A percentile compares a stretch with the other conserved stretches of the same genome.
Conservation (phyloP, 2,797 vertebrate species). For the Pseudomugil gertrudae region DNA sequence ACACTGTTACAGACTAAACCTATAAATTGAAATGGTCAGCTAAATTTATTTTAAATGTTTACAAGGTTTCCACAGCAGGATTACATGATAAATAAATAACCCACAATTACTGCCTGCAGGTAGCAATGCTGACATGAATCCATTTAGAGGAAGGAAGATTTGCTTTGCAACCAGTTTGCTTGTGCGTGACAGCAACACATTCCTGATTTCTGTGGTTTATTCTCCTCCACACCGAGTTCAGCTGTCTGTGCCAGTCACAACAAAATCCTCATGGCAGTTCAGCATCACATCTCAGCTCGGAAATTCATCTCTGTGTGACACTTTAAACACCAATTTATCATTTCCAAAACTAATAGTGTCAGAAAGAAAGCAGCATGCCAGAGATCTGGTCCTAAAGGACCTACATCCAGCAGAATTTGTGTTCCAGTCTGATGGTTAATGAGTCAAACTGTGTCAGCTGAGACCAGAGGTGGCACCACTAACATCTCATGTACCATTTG, state of each 20-base stretch:
- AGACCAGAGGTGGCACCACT: slow-evolving; percentile 10
- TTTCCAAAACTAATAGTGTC: neutral
- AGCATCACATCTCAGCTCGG: neutral
- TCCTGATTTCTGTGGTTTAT: neutral
- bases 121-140: slow-evolving; percentile 9
- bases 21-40: neutral
- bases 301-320: neutral
- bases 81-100: slow-evolving; percentile 19
- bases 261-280: neutral
- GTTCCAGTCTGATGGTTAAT: slow-evolving; percentile 3
- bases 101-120: slow-evolving; percentile 8
- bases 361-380: neutral
- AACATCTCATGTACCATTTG: neutral
- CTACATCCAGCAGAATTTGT: neutral
- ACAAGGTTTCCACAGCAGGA: neutral
- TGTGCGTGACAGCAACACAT: neutral
- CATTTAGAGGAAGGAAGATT: slow-evolving; percentile 23
- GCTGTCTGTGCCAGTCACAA: slow-evolving; percentile 9
- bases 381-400: neutral
- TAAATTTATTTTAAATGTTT: neutral
- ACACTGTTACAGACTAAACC: too few species aligned
- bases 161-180: slow-evolving; percentile 7
- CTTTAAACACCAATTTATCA: slow-evolving; percentile 14
- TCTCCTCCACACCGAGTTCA: slow-evolving; percentile 14
- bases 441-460: slow-evolving; percentile 1